phyloP scores from a whole-genome alignment of 1,140 invertebrate genomes.

The Nymphalis io region DNA sequence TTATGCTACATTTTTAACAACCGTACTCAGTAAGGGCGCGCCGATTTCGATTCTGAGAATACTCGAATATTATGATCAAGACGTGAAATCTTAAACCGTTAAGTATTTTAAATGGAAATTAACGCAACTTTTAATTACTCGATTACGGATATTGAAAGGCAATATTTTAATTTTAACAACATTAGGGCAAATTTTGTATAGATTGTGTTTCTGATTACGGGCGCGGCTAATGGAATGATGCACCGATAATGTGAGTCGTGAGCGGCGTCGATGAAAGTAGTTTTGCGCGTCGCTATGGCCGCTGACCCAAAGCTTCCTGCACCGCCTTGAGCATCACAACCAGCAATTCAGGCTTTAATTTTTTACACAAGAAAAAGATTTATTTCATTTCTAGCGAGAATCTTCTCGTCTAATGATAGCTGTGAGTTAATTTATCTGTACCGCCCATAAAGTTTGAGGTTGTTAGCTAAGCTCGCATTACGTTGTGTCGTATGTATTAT shows the following conservation, averaged over 20 bases:
- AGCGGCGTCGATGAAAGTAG: conserved; percentile 52
- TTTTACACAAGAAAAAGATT: conserved; percentile 27
- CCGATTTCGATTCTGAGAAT: conserved; percentile 6
- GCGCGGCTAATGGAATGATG: conserved; percentile 51
- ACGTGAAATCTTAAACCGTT: not conserved
- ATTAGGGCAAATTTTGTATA: conserved; percentile 38
- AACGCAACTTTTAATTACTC: conserved; percentile 5
- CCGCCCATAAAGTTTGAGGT: not conserved
- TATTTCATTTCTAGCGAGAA: conserved; percentile 22
- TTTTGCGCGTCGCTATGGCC: conserved; percentile 44
- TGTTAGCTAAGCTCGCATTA: not conserved
- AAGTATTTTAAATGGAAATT: not conserved
- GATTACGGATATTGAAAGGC: not conserved
- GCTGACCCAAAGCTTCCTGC: conserved; percentile 41
- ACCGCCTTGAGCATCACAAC: conserved; percentile 37
- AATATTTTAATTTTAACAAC: conserved; percentile 21
- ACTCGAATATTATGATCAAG: not conserved
- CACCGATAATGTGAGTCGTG: conserved; percentile 52
- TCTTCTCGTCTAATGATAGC: conserved; percentile 23
- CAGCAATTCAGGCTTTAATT: conserved; percentile 17
- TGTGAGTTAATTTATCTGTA: conserved; percentile 15
- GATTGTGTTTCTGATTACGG: conserved; percentile 46
- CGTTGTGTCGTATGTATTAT: too few relatives aligned
- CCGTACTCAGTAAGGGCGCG: not conserved
- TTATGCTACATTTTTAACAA: conserved; percentile 18